Percentiles rank a stretch among this genome's conserved stretches.
These are phyloP conservation scores for Lacerta bilineata DNA, from an alignment of 2,797 vertebrate species.

Conservation along the genomic window DNA sequence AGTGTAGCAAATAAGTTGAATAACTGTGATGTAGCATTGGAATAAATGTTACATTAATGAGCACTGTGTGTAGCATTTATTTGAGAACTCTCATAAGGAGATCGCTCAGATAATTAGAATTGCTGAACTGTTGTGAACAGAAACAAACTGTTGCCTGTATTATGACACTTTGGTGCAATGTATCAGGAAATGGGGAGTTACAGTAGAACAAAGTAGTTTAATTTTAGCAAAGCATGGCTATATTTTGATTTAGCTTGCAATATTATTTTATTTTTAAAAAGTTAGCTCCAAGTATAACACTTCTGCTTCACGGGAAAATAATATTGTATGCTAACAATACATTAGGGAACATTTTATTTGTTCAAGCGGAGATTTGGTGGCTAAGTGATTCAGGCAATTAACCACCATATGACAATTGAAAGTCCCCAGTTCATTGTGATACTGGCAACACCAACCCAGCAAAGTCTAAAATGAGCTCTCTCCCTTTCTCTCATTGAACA, in stretches of 20 bases:
- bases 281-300: background rate
- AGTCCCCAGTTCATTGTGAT: background rate
- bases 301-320: background rate
- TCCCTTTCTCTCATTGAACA: too few relatives aligned
- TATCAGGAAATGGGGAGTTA: background rate
- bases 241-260: background rate
- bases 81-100: constrained; percentile 45
- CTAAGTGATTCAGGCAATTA: background rate
- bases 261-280: background rate
- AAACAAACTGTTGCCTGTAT: constrained; percentile 31
- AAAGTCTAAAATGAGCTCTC: background rate
- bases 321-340: background rate
- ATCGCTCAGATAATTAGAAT: constrained; percentile 61
- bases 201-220: background rate
- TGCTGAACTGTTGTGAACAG: constrained; percentile 36
- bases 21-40: background rate
- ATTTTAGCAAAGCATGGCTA: background rate
- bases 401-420: background rate
- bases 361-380: background rate
- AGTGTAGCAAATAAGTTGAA: background rate
- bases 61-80: constrained; percentile 30
- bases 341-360: background rate
- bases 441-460: background rate
- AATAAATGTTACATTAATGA: constrained; percentile 42
- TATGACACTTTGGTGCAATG: constrained; percentile 42